A percentile compares a stretch with the other conserved stretches of the same genome.
These are phyloP conservation scores for Ectropis crepuscularia DNA, from an alignment of 2,888 invertebrate genomes.

Conservation along the genomic window DNA sequence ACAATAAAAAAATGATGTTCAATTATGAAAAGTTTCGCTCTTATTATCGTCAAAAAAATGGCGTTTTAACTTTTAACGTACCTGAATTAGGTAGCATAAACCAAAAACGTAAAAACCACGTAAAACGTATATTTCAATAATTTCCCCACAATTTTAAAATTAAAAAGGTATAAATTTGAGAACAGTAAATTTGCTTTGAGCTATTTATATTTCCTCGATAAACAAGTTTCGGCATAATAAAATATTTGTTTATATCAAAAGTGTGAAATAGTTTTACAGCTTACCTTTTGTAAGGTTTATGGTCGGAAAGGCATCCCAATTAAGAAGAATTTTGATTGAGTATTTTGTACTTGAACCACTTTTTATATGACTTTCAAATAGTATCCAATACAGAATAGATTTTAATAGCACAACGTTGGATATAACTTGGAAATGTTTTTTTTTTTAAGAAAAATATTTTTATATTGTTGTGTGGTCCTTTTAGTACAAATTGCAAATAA, in stretches of 20 bases:
- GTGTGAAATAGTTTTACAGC: conserved; percentile 42
- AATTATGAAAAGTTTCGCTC: too few species aligned
- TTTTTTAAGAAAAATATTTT: background rate
- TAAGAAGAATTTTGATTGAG: conserved; percentile 48
- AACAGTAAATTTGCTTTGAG: background rate
- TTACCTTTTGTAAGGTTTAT: conserved; percentile 44
- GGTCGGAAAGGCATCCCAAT: conserved; percentile 50
- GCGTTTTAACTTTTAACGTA: too few species aligned
- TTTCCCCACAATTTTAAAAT: background rate
- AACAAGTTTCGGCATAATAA: conserved; percentile 46
- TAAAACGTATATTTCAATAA: too few species aligned
- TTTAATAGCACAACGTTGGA: too few species aligned
- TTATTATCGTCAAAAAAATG: too few species aligned
- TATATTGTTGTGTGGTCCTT: too few species aligned
- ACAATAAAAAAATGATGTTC: too few species aligned
- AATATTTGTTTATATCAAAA: conserved; percentile 50
- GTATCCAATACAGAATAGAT: too few species aligned
- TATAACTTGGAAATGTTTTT: background rate
- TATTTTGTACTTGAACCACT: conserved; percentile 52
- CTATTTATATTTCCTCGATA: conserved; percentile 38
- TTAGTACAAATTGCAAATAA: too few species aligned
- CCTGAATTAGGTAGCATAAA: too few species aligned
- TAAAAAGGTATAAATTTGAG: background rate
- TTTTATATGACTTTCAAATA: conserved; percentile 3
- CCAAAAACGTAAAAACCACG: too few species aligned